These are phyloP conservation scores for Orthosia incerta DNA, from an alignment of 2,888 invertebrate genomes.

Conservation along the genomic window DNA sequence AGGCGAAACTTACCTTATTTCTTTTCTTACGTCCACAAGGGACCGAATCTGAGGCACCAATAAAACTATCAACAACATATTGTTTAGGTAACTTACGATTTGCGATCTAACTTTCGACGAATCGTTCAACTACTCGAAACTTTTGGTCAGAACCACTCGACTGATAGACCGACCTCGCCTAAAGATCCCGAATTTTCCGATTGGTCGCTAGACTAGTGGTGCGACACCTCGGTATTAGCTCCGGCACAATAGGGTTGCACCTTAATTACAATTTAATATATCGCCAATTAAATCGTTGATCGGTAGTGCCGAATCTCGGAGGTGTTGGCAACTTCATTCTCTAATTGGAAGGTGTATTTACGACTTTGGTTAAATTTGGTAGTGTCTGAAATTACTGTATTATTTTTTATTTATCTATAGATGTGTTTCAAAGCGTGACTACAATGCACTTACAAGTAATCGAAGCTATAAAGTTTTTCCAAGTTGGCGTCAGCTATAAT, in stretches of 20 bases:
- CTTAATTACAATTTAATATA: constrained; percentile 90
- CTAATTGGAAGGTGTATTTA: constrained; percentile 53
- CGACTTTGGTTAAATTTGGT: constrained; percentile 12
- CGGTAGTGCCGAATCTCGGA: constrained; percentile 80
- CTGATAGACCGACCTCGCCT: constrained; percentile 22
- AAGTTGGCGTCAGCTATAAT: constrained; percentile 21
- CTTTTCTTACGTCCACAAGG: constrained; percentile 32
- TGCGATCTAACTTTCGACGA: constrained; percentile 35
- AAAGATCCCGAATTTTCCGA: constrained; percentile 5
- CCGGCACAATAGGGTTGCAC: constrained; percentile 75
- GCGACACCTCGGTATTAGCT: constrained; percentile 71
- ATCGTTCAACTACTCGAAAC: constrained; percentile 39
- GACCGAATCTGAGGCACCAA: constrained; percentile 47
- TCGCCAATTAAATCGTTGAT: constrained; percentile 88
- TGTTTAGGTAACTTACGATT: constrained; percentile 58
- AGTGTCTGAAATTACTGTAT: background rate
- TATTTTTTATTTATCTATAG: background rate
- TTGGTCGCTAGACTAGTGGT: constrained; percentile 58
- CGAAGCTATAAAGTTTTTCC: constrained; percentile 32
- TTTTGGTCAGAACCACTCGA: constrained; percentile 9
- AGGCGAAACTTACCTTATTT: constrained; percentile 6
- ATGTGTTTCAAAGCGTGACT: constrained; percentile 37
- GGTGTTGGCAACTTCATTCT: constrained; percentile 65
- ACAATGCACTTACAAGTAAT: constrained; percentile 29
- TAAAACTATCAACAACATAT: constrained; percentile 72